Base-by-base conservation (phyloP, 2,888 invertebrate species). In the Macropis europaea region DNA sequence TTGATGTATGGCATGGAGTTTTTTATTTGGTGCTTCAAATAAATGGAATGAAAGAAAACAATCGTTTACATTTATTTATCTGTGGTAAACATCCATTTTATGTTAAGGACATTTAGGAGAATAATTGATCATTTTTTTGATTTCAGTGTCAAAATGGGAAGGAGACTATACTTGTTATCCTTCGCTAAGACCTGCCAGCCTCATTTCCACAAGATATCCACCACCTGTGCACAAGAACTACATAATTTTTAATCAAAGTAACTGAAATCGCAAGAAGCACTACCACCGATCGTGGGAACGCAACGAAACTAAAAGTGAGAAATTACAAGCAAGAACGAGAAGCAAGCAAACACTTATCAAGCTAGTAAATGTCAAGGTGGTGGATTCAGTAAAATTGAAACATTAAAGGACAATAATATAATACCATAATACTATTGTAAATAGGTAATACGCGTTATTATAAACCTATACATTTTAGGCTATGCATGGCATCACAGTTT, bases 121-220 rank as follows among this genome's bases (percentile, higher is more conserved):
- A 19, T 63, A 72, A 63, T 52, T 15, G 36, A 42, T 22, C 13
- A 22, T 66, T 48, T 48, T 30, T 79, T 48, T 45, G 64, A 48
- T 83, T 85, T 62, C 83, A 90, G 90, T 79, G 88, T 88, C 90
- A 90, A 90, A 88, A 90, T 90, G 90, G 89, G 88, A 90, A 90
- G 90, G 87, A 88, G 85, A 86, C 84, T 87, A 73, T 82, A 86
- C 82, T 86, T 87, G 84, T 85, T 86, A 83, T 89, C 88, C 88
- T 87, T 88, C 87, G 78, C 84, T 88, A 84, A 88, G 88, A 87
- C 89, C 89, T 90, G 90, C 88, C 87, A 89, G 88, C 89, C 88
- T 87, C 84, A 83, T 74, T 84, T 86, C 85, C 84, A 88, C 84
- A 81, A 86, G 82, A 82, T 82, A 85, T 84, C 88, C 86, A 86